Evolutionary conservation across 1,140 invertebrate species (phyloP).

Genomic region (Danaus melanippus): DNA sequence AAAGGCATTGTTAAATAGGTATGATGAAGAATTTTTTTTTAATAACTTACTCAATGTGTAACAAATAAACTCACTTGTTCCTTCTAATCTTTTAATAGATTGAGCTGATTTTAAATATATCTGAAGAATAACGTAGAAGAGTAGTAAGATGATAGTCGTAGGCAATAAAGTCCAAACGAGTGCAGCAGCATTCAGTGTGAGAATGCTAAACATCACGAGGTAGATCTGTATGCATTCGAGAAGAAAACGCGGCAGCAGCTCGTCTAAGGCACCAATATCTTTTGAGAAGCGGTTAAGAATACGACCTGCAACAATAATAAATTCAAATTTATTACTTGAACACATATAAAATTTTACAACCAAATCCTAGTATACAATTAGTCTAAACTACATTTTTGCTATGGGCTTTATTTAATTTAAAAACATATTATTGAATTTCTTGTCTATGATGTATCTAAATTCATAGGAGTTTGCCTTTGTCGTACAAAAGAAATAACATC

Average conservation of each 20-base stretch:
- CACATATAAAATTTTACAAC: too few species aligned
- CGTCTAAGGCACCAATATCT: conserved; percentile 86
- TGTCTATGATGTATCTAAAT: too few species aligned
- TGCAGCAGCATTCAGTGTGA: conserved; percentile 80
- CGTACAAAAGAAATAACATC: too few species aligned
- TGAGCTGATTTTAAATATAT: conserved; percentile 88
- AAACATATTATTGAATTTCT: too few species aligned
- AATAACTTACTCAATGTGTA: conserved; percentile 2
- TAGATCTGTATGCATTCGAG: conserved; percentile 84
- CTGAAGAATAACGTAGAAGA: conserved; percentile 82
- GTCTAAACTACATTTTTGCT: conserved; percentile 3
- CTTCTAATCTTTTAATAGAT: conserved; percentile 89
- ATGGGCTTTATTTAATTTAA: background rate
- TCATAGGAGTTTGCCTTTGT: too few species aligned
- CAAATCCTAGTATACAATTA: too few species aligned
- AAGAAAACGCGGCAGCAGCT: conserved; percentile 84
- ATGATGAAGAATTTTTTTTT: conserved; percentile 4
- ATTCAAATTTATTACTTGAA: background rate
- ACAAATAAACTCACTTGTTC: conserved; percentile 75
- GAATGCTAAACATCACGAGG: conserved; percentile 75
- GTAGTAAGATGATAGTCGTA: conserved; percentile 75
- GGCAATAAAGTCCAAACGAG: conserved; percentile 83
- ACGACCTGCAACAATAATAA: conserved; percentile 66
- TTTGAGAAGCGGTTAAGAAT: conserved; percentile 84
- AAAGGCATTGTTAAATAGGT: conserved; percentile 8